Evolutionary conservation across 2,888 invertebrate genomes (phyloP).

Genomic region (Halocaridina rubra): DNA sequence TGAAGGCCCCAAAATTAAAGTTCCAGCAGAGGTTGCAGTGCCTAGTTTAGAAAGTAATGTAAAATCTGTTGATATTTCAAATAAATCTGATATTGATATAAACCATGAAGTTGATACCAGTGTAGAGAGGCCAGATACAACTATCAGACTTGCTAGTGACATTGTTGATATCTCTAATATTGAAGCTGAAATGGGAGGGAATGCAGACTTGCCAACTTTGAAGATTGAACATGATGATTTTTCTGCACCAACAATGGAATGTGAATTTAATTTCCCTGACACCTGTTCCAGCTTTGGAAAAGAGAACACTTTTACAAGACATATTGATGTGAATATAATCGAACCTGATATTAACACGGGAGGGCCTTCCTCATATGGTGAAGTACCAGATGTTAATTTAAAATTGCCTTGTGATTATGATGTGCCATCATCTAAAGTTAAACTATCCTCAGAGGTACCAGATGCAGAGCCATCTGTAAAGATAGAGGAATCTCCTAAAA

Average conservation of each 20-base stretch:
- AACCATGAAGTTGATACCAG: slow-evolving; percentile 7
- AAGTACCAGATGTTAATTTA: slow-evolving; percentile 11
- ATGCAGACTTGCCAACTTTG: slow-evolving; percentile 17
- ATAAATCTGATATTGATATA: no score
- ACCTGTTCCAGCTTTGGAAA: slow-evolving; percentile 19
- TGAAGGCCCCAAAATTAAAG: slow-evolving; percentile 12
- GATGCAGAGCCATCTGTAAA: slow-evolving; percentile 6
- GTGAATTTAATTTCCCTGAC: slow-evolving; percentile 13
- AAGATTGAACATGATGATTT: slow-evolving; percentile 1
- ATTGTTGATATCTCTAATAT: slow-evolving; percentile 40
- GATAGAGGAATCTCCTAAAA: slow-evolving; percentile 7
- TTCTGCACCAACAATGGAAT: background rate
- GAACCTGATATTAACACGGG: slow-evolving; percentile 34
- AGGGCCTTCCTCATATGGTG: slow-evolving; percentile 6
- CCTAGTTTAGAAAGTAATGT: no score
- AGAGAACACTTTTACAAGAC: background rate
- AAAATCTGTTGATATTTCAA: no score
- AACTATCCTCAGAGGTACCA: slow-evolving; percentile 17
- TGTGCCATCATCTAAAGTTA: slow-evolving; percentile 12
- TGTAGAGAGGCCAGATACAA: background rate
- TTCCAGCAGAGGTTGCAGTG: background rate
- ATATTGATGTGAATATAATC: background rate
- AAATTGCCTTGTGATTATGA: background rate
- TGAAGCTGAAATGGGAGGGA: slow-evolving; percentile 29
- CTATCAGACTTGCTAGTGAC: slow-evolving; percentile 5